These are phyloP conservation scores for Pseudachorutes palmiensis DNA, from an alignment of 1,140 invertebrate genomes.

Conservation along the genomic window DNA sequence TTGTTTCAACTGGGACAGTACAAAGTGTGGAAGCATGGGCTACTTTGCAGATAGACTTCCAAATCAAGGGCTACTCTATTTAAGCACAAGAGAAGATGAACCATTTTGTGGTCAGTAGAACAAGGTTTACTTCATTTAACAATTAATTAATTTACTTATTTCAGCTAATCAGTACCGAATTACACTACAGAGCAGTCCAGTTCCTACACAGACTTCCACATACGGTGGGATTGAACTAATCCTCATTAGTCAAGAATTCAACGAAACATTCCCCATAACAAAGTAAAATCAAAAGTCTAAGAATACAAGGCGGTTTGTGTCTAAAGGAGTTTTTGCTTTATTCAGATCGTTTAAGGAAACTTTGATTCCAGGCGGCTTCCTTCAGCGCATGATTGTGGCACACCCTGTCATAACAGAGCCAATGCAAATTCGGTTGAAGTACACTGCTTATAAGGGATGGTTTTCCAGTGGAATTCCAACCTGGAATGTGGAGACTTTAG, in stretches of 20 bases:
- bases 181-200: slow-evolving; percentile 63
- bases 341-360: slow-evolving; percentile 73
- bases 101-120: slow-evolving; percentile 69
- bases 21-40: slow-evolving; percentile 80
- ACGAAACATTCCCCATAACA: slow-evolving; percentile 81
- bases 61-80: slow-evolving; percentile 56
- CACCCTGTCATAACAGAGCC: slow-evolving; percentile 72
- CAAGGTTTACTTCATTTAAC: slow-evolving; percentile 4
- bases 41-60: slow-evolving; percentile 74
- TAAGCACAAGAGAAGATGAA: slow-evolving; percentile 80
- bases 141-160: slow-evolving; percentile 14
- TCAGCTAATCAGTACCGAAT: slow-evolving; percentile 78
- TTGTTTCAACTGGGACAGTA: slow-evolving; percentile 58
- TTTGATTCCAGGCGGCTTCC: slow-evolving; percentile 57
- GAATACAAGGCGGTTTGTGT: too few species aligned
- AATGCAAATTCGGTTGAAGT: slow-evolving; percentile 61
- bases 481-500: slow-evolving; percentile 72
- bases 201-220: slow-evolving; percentile 54
- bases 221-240: slow-evolving; percentile 77
- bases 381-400: slow-evolving; percentile 73
- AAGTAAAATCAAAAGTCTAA: slow-evolving; percentile 52
- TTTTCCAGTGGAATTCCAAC: slow-evolving; percentile 69
- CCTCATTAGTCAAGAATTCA: slow-evolving; percentile 64
- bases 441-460: slow-evolving; percentile 85
- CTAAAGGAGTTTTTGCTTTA: too few species aligned